Conservation (phyloP, 2,113 vertebrate species). For the Ammospiza caudacuta region DNA sequence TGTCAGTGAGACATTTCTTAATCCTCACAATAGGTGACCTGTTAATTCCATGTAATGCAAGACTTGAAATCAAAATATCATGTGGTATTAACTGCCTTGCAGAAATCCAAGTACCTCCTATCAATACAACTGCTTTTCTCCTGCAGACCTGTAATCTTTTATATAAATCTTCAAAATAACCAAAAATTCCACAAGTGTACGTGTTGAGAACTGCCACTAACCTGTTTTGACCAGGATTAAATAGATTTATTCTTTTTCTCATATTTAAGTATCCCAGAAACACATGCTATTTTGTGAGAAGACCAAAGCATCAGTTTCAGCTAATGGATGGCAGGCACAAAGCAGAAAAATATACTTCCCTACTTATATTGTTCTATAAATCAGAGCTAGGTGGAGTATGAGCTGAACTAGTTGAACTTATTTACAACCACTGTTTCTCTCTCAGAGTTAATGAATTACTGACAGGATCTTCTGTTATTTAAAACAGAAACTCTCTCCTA, state of each 20-base stretch:
- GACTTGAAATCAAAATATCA: slow-evolving; percentile 24
- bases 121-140: background rate
- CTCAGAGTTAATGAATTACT: slow-evolving; percentile 22
- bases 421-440: background rate
- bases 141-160: background rate
- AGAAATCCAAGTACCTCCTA: background rate
- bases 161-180: background rate
- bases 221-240: background rate
- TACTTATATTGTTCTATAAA: background rate
- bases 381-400: background rate
- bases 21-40: background rate
- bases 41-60: slow-evolving; percentile 11
- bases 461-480: background rate
- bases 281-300: background rate
- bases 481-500: background rate
- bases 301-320: background rate
- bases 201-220: background rate
- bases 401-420: slow-evolving; percentile 1
- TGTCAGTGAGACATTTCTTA: background rate
- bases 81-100: slow-evolving; percentile 3
- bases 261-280: background rate
- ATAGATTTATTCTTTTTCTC: background rate
- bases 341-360: background rate
- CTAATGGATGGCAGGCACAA: background rate
- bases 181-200: background rate